Evolutionary conservation across 2,113 vertebrate species (phyloP).

Genomic region (Noctilio leporinus): DNA sequence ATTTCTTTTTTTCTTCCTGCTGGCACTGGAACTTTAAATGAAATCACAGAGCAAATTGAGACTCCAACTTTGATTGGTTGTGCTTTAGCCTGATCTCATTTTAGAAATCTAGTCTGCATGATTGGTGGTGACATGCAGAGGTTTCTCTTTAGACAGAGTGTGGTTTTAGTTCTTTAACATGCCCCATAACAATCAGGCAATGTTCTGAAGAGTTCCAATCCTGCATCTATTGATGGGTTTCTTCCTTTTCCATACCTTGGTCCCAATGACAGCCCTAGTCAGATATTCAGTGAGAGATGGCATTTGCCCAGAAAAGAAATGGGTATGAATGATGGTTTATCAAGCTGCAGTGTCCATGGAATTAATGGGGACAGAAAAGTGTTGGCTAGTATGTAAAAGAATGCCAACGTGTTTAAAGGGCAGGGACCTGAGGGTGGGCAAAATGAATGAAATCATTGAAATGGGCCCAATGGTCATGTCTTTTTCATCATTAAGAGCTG

Average conservation of each 20-base stretch:
- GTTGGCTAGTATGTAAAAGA: conserved; percentile 44
- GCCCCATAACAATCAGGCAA: neutral
- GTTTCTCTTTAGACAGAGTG: conserved; percentile 23
- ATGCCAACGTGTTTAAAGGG: conserved; percentile 56
- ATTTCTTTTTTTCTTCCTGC: conserved; percentile 59
- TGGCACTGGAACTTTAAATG: conserved; percentile 57
- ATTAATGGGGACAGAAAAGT: conserved; percentile 53
- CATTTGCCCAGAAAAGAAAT: neutral
- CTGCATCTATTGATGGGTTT: neutral
- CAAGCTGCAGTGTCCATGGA: conserved; percentile 25
- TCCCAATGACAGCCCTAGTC: neutral
- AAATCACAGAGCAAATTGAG: conserved; percentile 49
- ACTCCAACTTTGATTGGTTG: conserved; percentile 25
- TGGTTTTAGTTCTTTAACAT: neutral
- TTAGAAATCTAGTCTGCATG: conserved; percentile 52
- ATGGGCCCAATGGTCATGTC: conserved; percentile 31
- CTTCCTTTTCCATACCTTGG: neutral
- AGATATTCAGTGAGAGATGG: neutral
- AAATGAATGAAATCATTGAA: conserved; percentile 71
- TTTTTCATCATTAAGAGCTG: conserved; percentile 13
- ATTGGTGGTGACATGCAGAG: conserved; percentile 38
- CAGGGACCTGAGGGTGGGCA: neutral
- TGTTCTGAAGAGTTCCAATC: neutral
- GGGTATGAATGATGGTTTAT: neutral
- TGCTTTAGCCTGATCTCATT: conserved; percentile 47